Percentiles rank a stretch among this genome's conserved stretches.
phyloP scores from a whole-genome alignment of 2,113 vertebrate species.

The mouse (Mus musculus) region GRCm39 chr13:64634001-64634500 shows the following conservation, averaged over 20 bases:
- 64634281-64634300: not conserved
- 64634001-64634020: not conserved
- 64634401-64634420: not conserved
- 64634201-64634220: not conserved
- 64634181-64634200: not conserved
- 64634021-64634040: not conserved
- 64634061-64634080: not conserved
- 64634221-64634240: not conserved
- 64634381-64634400: not conserved
- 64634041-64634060: not conserved
- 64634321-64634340: not conserved
- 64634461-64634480: not conserved
- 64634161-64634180: not conserved
- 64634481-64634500: too few relatives aligned
- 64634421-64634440: too few relatives aligned
- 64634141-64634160: slow-evolving; percentile 7
- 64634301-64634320: not conserved
- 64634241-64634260: not conserved
- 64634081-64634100: not conserved
- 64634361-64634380: not conserved
- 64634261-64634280: not conserved
- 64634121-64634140: not conserved
- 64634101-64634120: slow-evolving; percentile 3
- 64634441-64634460: not conserved
- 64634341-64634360: not conserved